Percentiles rank a stretch among this genome's conserved stretches.
These are phyloP conservation scores for Chironex yamaguchii DNA, from an alignment of 30 jellyfish, hydroid and myxozoan genomes.

Conservation along the genomic window DNA sequence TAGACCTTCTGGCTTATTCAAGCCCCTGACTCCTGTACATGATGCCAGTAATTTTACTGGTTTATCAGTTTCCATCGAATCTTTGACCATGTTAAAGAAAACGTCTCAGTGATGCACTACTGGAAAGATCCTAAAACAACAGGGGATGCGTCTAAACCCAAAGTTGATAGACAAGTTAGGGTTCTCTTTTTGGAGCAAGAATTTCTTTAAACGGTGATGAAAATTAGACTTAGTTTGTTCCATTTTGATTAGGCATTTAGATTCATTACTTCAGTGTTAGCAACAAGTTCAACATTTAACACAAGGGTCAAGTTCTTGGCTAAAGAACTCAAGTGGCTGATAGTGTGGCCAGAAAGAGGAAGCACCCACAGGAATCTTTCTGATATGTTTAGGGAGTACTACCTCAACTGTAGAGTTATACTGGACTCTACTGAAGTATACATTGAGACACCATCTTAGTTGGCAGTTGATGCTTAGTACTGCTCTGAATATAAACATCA, in stretches of 20 bases:
- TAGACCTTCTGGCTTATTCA: no score
- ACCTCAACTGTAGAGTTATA: conserved; percentile 34
- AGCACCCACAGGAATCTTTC: conserved; percentile 7
- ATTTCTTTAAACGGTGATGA: conserved; percentile 52
- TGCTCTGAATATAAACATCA: conserved; percentile 85
- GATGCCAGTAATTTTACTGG: no score
- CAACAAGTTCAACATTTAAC: conserved; percentile 7
- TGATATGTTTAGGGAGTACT: conserved; percentile 17
- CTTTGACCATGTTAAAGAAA: no score
- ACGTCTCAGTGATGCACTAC: background rate
- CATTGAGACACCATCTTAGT: conserved; percentile 66
- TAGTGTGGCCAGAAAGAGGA: conserved; percentile 58
- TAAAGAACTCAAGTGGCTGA: conserved; percentile 3
- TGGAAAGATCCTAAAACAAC: no score
- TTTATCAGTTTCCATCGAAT: no score
- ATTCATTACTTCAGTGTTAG: background rate
- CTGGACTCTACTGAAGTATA: conserved; percentile 54
- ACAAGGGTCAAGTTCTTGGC: conserved; percentile 57
- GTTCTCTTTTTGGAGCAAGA: conserved; percentile 35
- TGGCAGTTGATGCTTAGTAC: conserved; percentile 28
- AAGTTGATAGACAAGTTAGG: no score
- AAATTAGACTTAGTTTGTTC: conserved; percentile 20
- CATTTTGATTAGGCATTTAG: conserved; percentile 43
- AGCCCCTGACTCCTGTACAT: no score
- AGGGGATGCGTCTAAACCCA: no score